Conservation (phyloP, 2,888 invertebrate genomes). For the Aspidapion aeneum region DNA sequence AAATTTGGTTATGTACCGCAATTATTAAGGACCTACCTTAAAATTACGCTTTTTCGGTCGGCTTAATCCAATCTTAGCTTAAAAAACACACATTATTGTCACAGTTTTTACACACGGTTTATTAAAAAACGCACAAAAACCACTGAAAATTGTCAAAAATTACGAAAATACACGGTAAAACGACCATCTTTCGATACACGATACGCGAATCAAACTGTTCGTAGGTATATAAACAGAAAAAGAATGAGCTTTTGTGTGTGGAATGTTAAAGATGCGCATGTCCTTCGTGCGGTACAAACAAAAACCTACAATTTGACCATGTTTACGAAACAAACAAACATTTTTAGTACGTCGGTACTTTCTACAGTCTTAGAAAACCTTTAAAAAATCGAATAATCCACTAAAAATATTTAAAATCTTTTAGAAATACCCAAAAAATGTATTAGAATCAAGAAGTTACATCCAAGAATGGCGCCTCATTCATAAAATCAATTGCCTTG, state of each 20-base stretch:
- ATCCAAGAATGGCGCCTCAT: too few species aligned
- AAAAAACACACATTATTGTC: constrained; percentile 1
- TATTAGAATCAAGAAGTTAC: too few species aligned
- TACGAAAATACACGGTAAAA: not conserved
- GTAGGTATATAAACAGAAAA: not conserved
- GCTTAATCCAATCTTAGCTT: not conserved
- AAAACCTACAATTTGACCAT: too few species aligned
- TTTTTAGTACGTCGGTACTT: too few species aligned
- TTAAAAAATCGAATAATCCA: too few species aligned
- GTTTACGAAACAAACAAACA: too few species aligned
- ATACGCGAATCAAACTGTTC: constrained; percentile 2
- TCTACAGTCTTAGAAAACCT: not conserved
- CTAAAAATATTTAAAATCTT: too few species aligned
- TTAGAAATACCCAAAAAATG: too few species aligned
- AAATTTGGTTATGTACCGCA: not conserved
- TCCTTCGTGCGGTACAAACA: not conserved
- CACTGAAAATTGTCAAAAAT: constrained; percentile 1
- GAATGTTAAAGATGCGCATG: not conserved
- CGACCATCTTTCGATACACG: not conserved
- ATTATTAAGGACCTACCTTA: not conserved
- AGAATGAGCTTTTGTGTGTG: not conserved
- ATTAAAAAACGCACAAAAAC: constrained; percentile 1
- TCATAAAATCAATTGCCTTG: too few species aligned
- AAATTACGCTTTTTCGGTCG: not conserved
- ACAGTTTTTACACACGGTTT: not conserved